phyloP scores from a whole-genome alignment of 2,113 vertebrate genomes.

The Chascanopsetta lugubris region DNA sequence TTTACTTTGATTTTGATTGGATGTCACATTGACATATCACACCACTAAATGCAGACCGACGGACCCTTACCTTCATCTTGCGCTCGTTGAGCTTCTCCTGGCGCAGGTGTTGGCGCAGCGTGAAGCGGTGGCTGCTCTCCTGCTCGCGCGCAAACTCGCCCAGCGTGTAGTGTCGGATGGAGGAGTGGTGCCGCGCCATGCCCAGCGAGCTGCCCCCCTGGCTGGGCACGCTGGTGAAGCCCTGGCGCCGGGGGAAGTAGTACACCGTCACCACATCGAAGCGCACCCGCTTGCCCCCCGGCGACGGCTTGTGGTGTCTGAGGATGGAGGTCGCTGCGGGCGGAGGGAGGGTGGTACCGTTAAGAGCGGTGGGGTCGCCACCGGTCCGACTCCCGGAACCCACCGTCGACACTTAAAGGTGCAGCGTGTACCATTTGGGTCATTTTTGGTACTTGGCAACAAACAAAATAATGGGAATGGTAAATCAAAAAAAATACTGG shows the following conservation, averaged over 20 bases:
- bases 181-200: slow-evolving; percentile 94
- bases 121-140: slow-evolving; percentile 90
- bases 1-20: too few species aligned
- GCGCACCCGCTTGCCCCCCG: slow-evolving; percentile 88
- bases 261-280: slow-evolving; percentile 97
- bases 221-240: slow-evolving; percentile 99
- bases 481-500: too few species aligned
- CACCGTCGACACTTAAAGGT: too few species aligned
- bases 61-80: slow-evolving; percentile 90
- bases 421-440: too few species aligned
- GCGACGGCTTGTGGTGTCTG: slow-evolving; percentile 86
- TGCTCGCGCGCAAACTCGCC: slow-evolving; percentile 96
- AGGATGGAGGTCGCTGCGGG: slow-evolving; percentile 93
- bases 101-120: slow-evolving; percentile 90
- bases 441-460: too few species aligned
- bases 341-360: background rate
- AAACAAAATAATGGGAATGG: too few species aligned
- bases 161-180: slow-evolving; percentile 91
- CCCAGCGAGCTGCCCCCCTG: slow-evolving; percentile 97
- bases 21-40: too few species aligned
- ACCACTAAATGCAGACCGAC: too few species aligned
- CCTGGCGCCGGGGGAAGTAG: slow-evolving; percentile 95
- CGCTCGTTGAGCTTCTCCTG: slow-evolving; percentile 95
- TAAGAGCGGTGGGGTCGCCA: too few species aligned
- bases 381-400: too few species aligned